These are phyloP conservation scores for Neuroscelio doddi DNA, from an alignment of 2,888 invertebrate species.

Conservation along the genomic window DNA sequence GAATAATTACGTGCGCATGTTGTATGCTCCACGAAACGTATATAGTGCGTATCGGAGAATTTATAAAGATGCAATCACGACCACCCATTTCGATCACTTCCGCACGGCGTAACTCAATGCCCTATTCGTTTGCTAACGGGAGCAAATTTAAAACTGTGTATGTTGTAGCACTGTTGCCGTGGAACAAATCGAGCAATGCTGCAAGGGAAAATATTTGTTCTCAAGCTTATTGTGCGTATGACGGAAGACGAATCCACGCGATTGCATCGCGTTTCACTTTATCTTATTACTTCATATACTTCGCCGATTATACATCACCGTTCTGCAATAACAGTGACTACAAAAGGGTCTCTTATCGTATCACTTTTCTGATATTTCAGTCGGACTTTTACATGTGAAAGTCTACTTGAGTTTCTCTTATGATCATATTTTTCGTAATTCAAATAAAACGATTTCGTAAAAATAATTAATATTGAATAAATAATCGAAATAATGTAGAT, in stretches of 20 bases:
- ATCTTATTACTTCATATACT: slow-evolving; percentile 6
- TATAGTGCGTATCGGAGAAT: neutral
- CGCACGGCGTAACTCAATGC: slow-evolving; percentile 8
- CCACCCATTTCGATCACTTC: slow-evolving; percentile 27
- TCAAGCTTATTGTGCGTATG: slow-evolving; percentile 20
- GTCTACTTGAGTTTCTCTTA: too few relatives aligned
- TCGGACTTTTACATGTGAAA: too few relatives aligned
- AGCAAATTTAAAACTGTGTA: too few relatives aligned
- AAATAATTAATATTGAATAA: too few relatives aligned
- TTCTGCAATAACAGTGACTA: neutral
- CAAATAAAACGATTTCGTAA: too few relatives aligned
- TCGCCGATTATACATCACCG: neutral
- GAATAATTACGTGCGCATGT: slow-evolving; percentile 1
- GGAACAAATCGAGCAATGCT: slow-evolving; percentile 17
- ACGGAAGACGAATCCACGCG: slow-evolving; percentile 18
- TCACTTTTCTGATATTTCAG: too few relatives aligned
- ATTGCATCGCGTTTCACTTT: slow-evolving; percentile 8
- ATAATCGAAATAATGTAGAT: too few relatives aligned
- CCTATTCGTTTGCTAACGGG: slow-evolving; percentile 17
- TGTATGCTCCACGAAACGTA: neutral
- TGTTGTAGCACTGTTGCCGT: too few relatives aligned
- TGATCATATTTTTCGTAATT: too few relatives aligned
- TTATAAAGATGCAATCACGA: slow-evolving; percentile 23
- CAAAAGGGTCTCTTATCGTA: too few relatives aligned
- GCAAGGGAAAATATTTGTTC: slow-evolving; percentile 11